A percentile compares a stretch with the other conserved stretches of the same genome.
Evolutionary conservation across 2,113 vertebrate species (phyloP).

Genomic region (Cettia cetti): DNA sequence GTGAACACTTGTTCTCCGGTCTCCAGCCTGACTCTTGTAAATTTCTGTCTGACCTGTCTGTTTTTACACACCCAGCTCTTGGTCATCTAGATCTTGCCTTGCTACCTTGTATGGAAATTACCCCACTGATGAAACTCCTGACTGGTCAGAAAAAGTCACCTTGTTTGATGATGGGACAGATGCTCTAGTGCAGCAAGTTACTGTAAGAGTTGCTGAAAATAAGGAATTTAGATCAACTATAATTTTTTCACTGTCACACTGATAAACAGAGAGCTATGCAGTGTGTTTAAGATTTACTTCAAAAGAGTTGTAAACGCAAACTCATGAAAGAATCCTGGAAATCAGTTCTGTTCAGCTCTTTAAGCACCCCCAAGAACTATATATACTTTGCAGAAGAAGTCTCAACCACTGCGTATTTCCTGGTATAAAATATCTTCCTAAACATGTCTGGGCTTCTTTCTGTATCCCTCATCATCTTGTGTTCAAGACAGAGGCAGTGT

Average conservation of each 20-base stretch:
- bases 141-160: background rate
- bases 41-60: background rate
- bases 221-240: background rate
- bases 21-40: background rate
- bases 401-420: background rate
- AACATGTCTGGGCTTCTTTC: background rate
- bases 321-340: background rate
- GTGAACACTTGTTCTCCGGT: rapidly evolving
- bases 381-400: background rate
- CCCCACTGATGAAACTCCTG: background rate
- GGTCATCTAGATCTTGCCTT: background rate
- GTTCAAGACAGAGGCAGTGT: background rate
- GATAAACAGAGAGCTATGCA: background rate
- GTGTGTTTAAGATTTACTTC: background rate
- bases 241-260: background rate
- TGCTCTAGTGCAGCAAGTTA: background rate
- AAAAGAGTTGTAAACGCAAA: background rate
- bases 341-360: background rate
- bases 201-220: background rate
- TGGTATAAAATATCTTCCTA: background rate
- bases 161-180: background rate
- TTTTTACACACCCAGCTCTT: rapidly evolving
- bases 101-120: background rate
- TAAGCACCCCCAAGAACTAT: rapidly evolving
- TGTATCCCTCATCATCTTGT: background rate